Evolutionary conservation across 2,888 invertebrate species (phyloP).

Genomic region (Cybosia mesomella): DNA sequence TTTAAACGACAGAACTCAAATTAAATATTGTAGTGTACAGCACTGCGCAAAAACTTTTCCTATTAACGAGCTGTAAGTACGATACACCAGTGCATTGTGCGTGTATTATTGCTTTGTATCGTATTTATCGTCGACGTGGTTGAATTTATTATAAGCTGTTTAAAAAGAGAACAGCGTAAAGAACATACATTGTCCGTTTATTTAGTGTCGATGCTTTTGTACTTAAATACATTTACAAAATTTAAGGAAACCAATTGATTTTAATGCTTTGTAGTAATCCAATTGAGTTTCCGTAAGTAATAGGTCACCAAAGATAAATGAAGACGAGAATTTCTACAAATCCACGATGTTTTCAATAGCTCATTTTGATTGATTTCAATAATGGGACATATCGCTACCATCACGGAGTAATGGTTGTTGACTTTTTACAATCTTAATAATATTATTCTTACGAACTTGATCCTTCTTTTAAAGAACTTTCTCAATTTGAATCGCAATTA

Average conservation of each 20-base stretch:
- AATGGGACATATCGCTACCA: background rate
- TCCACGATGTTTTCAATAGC: background rate
- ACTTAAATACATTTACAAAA: background rate
- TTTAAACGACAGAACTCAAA: slow-evolving; percentile 50
- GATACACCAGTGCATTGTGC: slow-evolving; percentile 63
- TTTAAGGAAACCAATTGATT: background rate
- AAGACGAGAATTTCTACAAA: background rate
- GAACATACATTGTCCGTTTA: background rate
- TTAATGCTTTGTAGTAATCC: no score
- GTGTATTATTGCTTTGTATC: slow-evolving; percentile 60
- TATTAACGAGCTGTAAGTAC: slow-evolving; percentile 64
- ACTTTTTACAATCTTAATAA: background rate
- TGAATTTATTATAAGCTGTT: slow-evolving; percentile 4
- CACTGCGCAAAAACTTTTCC: slow-evolving; percentile 71
- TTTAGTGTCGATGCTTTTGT: background rate
- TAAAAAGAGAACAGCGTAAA: background rate
- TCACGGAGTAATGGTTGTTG: background rate
- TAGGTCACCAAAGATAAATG: background rate
- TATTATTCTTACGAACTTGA: no score
- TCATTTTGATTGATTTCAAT: background rate
- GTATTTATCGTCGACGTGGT: slow-evolving; percentile 46
- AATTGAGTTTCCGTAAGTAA: background rate
- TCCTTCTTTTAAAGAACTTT: background rate
- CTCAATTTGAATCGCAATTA: background rate
- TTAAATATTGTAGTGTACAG: slow-evolving; percentile 51